phyloP scores from a whole-genome alignment of 2,797 vertebrate genomes.

The Paramormyrops hopkinsi region DNA sequence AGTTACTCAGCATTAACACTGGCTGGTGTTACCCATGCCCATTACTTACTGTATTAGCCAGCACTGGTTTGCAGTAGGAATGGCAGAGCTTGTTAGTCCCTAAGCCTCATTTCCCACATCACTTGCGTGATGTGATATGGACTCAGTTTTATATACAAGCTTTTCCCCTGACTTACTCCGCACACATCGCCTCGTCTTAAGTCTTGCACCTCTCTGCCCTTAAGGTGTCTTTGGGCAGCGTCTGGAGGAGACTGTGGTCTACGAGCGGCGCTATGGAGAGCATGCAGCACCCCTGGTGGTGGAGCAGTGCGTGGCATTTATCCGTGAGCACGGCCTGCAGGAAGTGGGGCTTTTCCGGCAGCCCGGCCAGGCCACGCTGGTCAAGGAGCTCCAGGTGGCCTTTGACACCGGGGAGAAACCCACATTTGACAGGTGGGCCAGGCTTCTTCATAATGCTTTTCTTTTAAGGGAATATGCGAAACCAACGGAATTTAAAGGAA shows the following conservation, averaged over 20 bases:
- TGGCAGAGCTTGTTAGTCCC: neutral
- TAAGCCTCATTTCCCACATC: neutral
- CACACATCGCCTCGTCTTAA: neutral
- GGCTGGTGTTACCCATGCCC: neutral
- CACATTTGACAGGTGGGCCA: constrained; percentile 60
- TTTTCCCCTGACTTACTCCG: neutral
- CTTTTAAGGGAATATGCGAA: neutral
- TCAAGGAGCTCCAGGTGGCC: constrained; percentile 65
- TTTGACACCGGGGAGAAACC: constrained; percentile 68
- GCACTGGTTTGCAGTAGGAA: neutral
- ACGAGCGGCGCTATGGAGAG: constrained; percentile 64
- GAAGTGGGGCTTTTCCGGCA: constrained; percentile 69
- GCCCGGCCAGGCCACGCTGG: constrained; percentile 61
- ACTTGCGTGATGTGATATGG: neutral
- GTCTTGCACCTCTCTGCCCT: neutral
- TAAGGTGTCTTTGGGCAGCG: constrained; percentile 70
- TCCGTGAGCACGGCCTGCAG: constrained; percentile 55
- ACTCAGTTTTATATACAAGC: neutral
- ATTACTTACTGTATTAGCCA: neutral
- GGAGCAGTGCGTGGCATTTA: constrained; percentile 68
- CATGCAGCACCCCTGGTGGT: constrained; percentile 66
- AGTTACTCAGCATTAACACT: neutral
- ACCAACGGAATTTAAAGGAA: neutral
- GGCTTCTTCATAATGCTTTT: neutral
- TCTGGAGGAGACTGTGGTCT: constrained; percentile 67